A percentile compares a stretch with the other conserved stretches of the same genome.
phyloP scores from a whole-genome alignment of 2,113 vertebrate genomes.

The Stegostoma tigrinum region DNA sequence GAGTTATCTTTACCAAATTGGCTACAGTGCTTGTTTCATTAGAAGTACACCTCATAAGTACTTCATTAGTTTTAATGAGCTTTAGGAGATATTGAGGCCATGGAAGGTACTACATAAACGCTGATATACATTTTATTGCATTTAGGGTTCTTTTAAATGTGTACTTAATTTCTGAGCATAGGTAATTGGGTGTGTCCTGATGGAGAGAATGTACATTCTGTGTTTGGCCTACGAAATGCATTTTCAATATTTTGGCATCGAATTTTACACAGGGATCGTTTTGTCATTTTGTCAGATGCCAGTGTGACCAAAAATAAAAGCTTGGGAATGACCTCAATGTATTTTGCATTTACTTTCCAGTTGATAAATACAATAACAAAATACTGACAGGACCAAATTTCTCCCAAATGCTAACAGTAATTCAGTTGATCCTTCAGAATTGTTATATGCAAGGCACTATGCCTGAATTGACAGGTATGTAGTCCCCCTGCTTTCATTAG shows the following conservation, averaged over 20 bases:
- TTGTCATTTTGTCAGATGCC: not conserved
- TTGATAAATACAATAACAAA: not conserved
- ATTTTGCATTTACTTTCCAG: not conserved
- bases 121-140: not conserved
- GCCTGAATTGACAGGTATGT: not conserved
- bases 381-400: not conserved
- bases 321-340: not conserved
- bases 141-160: not conserved
- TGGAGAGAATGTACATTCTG: not conserved
- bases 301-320: not conserved
- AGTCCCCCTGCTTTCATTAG: not conserved
- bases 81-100: not conserved
- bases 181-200: not conserved
- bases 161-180: not conserved
- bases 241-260: not conserved
- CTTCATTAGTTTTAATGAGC: not conserved
- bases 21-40: not conserved
- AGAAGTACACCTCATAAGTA: not conserved
- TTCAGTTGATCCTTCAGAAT: not conserved
- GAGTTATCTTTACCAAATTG: not conserved
- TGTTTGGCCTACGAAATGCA: not conserved
- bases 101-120: not conserved
- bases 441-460: not conserved
- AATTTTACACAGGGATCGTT: not conserved
- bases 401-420: not conserved